These are phyloP conservation scores for Heterotilapia buettikoferi DNA, from an alignment of 2,113 vertebrate genomes.

Conservation along the genomic window DNA sequence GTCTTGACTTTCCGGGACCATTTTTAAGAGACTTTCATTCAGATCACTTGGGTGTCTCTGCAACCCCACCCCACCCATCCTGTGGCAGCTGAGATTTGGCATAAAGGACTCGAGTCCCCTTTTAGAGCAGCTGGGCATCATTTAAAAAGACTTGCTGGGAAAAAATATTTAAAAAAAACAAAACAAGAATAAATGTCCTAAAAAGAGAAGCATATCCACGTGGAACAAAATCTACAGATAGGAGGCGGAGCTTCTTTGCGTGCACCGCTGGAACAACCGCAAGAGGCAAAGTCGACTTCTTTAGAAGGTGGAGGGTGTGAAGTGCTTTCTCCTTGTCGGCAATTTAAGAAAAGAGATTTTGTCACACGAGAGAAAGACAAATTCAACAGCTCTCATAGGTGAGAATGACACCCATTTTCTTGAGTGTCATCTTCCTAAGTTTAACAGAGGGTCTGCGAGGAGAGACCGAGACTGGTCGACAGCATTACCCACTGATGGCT, in stretches of 20 bases:
- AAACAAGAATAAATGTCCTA: neutral
- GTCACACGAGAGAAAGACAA: neutral
- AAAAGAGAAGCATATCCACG: neutral
- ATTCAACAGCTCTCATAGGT: neutral
- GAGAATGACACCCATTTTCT: neutral
- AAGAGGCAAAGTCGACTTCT: neutral
- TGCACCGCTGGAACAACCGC: neutral
- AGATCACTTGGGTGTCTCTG: neutral
- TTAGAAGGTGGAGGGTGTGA: neutral
- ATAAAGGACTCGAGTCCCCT: neutral
- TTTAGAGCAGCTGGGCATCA: neutral
- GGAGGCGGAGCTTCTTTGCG: neutral
- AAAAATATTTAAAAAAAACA: neutral
- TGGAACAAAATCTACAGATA: neutral
- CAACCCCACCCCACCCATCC: neutral
- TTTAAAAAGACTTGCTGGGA: neutral
- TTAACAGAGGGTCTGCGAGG: neutral
- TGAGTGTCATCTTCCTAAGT: conserved; percentile 17
- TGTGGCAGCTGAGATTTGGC: conserved; percentile 8
- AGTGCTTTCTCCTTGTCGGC: neutral
- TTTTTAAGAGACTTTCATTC: neutral
- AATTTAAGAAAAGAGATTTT: neutral
- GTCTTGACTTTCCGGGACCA: neutral
- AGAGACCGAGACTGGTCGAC: neutral
- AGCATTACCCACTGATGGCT: neutral